phyloP scores from a whole-genome alignment of 2,113 vertebrate genomes.

The Callithrix jacchus region DNA sequence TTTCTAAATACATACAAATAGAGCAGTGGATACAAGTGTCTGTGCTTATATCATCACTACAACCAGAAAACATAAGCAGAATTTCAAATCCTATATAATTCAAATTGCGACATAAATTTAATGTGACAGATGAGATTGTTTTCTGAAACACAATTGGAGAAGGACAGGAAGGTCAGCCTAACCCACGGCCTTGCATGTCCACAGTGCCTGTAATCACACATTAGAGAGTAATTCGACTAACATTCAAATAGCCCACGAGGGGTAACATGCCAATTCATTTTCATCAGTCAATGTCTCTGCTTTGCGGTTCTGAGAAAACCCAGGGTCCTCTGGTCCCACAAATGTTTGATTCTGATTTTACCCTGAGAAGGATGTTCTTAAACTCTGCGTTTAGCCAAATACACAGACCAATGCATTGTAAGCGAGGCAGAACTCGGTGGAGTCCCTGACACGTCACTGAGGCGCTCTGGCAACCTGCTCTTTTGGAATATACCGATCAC shows the following conservation, averaged over 20 bases:
- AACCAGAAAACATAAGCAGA: background rate
- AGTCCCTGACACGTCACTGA: fast-evolving
- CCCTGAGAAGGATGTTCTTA: background rate
- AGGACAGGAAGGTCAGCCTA: background rate
- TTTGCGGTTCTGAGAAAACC: background rate
- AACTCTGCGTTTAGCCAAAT: background rate
- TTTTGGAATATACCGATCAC: fast-evolving
- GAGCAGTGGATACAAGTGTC: background rate
- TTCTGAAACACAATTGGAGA: background rate
- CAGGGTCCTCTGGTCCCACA: background rate
- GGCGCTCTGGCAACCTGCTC: fast-evolving
- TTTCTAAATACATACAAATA: fast-evolving
- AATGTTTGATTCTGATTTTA: background rate
- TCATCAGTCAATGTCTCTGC: constrained; percentile 35
- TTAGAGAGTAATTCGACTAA: background rate
- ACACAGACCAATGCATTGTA: fast-evolving
- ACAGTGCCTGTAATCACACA: background rate
- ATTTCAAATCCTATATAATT: background rate
- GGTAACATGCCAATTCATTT: background rate
- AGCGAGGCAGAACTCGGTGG: fast-evolving
- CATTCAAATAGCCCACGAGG: background rate
- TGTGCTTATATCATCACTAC: background rate
- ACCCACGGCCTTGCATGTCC: background rate
- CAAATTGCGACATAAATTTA: background rate
- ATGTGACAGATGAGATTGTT: background rate